phyloP scores from a whole-genome alignment of 2,888 invertebrate species.

The Cheilosia urbana region DNA sequence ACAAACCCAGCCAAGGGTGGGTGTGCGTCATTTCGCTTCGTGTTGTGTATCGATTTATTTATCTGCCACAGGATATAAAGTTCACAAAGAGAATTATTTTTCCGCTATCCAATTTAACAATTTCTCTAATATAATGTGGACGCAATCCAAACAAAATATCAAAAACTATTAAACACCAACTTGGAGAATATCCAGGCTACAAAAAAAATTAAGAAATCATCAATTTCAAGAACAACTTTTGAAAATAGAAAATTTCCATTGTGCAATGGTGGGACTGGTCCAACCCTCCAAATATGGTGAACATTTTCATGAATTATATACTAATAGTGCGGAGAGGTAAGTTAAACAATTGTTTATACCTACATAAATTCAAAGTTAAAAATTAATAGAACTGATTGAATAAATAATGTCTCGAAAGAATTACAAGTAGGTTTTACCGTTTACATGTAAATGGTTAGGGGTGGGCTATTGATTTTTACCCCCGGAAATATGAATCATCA shows the following conservation, averaged over 20 bases:
- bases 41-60: conserved; percentile 56
- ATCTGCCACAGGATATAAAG: conserved; percentile 23
- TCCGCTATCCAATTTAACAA: neutral
- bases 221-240: neutral
- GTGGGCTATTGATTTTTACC: conserved; percentile 37
- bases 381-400: neutral
- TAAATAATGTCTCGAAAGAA: no score
- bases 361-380: neutral
- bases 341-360: conserved; percentile 38
- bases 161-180: conserved; percentile 5
- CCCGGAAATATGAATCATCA: conserved; percentile 16
- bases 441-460: neutral
- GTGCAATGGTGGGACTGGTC: conserved; percentile 82
- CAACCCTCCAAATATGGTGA: conserved; percentile 84
- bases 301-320: conserved; percentile 83
- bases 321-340: conserved; percentile 82
- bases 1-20: conserved; percentile 28
- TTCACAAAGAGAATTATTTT: conserved; percentile 21
- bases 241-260: conserved; percentile 38
- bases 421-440: no score
- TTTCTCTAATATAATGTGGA: conserved; percentile 17
- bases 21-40: conserved; percentile 36
- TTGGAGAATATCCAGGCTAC: neutral
- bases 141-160: conserved; percentile 4
- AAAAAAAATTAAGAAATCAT: conserved; percentile 19